These are phyloP conservation scores for Meteorus cinctellus DNA, from an alignment of 2,888 invertebrate species.

Conservation along the genomic window DNA sequence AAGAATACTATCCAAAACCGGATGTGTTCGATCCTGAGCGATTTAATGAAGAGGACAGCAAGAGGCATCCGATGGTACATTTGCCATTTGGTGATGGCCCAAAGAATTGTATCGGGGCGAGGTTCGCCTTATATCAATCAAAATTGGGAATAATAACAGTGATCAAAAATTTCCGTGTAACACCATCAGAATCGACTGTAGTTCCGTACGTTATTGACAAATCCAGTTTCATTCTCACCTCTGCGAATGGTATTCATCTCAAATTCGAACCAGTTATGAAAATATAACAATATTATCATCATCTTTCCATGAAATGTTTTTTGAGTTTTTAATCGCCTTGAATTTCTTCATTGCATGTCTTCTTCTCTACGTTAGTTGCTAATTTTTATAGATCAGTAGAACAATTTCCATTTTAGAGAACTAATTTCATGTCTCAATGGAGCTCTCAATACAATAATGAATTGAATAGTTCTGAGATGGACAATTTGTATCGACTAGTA, in stretches of 20 bases:
- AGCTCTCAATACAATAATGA: no score
- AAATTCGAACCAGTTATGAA: conserved; percentile 54
- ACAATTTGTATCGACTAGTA: no score
- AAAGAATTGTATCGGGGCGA: conserved; percentile 65
- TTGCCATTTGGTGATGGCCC: conserved; percentile 67
- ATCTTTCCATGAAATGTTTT: no score
- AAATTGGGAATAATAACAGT: conserved; percentile 69
- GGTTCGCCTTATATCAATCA: conserved; percentile 66
- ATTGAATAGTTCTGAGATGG: no score
- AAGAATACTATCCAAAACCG: conserved; percentile 53
- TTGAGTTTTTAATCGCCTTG: no score
- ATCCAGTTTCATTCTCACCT: conserved; percentile 54
- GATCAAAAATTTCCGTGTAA: conserved; percentile 65
- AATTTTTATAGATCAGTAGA: no score
- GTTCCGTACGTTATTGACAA: conserved; percentile 58
- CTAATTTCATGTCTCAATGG: no score
- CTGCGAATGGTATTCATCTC: conserved; percentile 61
- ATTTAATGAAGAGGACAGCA: conserved; percentile 54
- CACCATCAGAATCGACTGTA: conserved; percentile 62
- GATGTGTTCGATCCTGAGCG: conserved; percentile 61
- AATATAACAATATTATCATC: neutral
- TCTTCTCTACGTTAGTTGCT: no score
- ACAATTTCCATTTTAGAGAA: no score
- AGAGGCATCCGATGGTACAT: conserved; percentile 57
- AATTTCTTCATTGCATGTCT: no score